Percentiles rank a stretch among this genome's conserved stretches.
Evolutionary conservation across 1,140 invertebrate genomes (phyloP).

Genomic region (Onthophagus taurus): DNA sequence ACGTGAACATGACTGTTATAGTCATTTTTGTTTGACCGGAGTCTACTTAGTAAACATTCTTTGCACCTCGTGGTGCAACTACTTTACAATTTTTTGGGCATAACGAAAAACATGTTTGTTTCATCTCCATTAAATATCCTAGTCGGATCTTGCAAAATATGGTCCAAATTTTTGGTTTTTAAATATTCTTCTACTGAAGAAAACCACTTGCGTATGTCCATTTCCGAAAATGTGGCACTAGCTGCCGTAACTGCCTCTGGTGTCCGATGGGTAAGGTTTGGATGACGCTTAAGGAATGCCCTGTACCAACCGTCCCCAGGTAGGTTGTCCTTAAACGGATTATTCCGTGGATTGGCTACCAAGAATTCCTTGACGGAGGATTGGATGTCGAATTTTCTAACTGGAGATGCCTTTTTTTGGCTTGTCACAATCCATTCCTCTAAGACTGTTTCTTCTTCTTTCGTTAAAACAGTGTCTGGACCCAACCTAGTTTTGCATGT

Average conservation of each 20-base stretch:
- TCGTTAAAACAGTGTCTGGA: not conserved
- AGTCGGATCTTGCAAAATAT: not conserved
- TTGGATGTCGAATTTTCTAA: constrained; percentile 1
- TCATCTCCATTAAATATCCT: constrained; percentile 5
- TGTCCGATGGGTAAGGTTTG: not conserved
- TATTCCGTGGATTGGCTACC: not conserved
- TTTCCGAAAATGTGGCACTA: constrained; percentile 1
- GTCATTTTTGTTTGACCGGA: constrained; percentile 11
- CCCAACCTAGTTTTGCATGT: not conserved
- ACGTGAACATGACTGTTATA: constrained; percentile 22
- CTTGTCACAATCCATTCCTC: not conserved
- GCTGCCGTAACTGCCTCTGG: constrained; percentile 8
- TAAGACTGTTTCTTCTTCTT: constrained; percentile 1
- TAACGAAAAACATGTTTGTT: not conserved
- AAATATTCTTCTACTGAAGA: constrained; percentile 2
- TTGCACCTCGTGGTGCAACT: not conserved
- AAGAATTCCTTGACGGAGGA: constrained; percentile 1
- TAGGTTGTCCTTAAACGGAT: not conserved
- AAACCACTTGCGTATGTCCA: constrained; percentile 4
- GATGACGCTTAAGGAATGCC: constrained; percentile 4
- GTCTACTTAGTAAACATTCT: not conserved
- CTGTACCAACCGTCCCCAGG: constrained; percentile 8
- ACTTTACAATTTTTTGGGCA: not conserved
- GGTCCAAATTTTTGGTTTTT: not conserved
- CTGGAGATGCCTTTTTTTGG: constrained; percentile 2